Conservation (phyloP, 2,888 invertebrate genomes). For the Lasioglossum figueresi region DNA sequence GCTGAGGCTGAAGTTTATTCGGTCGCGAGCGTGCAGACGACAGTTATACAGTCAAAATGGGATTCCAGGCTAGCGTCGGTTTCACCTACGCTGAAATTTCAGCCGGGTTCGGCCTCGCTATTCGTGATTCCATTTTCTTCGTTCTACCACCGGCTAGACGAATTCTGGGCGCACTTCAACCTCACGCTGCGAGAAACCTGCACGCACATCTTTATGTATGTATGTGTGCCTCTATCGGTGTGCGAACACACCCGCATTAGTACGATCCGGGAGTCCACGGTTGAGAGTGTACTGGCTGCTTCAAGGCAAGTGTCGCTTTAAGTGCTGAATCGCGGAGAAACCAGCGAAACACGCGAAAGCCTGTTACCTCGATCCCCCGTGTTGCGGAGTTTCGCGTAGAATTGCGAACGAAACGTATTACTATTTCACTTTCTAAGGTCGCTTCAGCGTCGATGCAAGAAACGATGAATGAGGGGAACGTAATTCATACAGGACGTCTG, state of each 20-base stretch:
- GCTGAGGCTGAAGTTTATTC: slow-evolving; percentile 41
- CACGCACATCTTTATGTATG: neutral
- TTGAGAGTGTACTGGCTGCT: slow-evolving; percentile 9
- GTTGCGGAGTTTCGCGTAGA: neutral
- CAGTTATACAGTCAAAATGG: slow-evolving; percentile 51
- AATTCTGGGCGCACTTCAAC: slow-evolving; percentile 32
- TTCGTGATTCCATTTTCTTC: slow-evolving; percentile 61
- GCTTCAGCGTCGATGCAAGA: neutral
- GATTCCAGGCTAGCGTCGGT: slow-evolving; percentile 31
- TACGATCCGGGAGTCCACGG: neutral
- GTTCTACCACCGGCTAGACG: slow-evolving; percentile 8
- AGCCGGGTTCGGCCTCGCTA: slow-evolving; percentile 7
- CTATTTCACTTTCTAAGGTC: neutral
- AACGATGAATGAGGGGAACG: neutral
- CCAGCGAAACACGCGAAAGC: neutral
- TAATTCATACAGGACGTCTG: neutral
- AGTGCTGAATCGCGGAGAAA: neutral
- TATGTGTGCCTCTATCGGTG: neutral
- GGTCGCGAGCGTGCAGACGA: slow-evolving; percentile 40
- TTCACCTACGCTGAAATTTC: slow-evolving; percentile 48
- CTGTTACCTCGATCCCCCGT: neutral
- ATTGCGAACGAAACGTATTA: slow-evolving; percentile 1
- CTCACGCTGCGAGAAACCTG: neutral
- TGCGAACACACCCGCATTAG: neutral
- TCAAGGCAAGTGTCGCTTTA: slow-evolving; percentile 9